These are phyloP conservation scores for Xyrichtys novacula DNA, from an alignment of 2,797 vertebrate genomes.

Conservation along the genomic window DNA sequence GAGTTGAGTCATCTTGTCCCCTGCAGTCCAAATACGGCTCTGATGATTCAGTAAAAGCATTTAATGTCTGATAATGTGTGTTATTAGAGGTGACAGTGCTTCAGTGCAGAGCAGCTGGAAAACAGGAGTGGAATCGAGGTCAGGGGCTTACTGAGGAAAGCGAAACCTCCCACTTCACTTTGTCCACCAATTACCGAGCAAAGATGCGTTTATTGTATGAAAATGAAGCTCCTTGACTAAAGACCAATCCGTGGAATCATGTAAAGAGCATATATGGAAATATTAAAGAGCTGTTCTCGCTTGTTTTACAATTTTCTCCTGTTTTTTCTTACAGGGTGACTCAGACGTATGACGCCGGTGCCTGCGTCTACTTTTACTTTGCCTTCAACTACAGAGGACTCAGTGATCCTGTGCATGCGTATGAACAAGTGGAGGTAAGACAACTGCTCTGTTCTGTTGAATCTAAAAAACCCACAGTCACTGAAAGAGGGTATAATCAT, in stretches of 20 bases:
- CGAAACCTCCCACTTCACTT: slow-evolving; percentile 54
- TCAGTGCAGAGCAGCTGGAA: slow-evolving; percentile 31
- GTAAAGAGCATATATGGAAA: slow-evolving; percentile 16
- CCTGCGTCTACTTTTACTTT: slow-evolving; percentile 99
- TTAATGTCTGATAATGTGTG: slow-evolving; percentile 69
- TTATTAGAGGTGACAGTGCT: slow-evolving; percentile 69
- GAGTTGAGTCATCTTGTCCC: slow-evolving; percentile 28
- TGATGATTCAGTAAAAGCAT: slow-evolving; percentile 59
- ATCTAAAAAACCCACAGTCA: neutral
- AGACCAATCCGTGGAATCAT: slow-evolving; percentile 2
- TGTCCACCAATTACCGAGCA: slow-evolving; percentile 31
- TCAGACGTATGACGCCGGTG: slow-evolving; percentile 96
- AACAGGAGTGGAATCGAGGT: slow-evolving; percentile 62
- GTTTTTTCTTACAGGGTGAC: slow-evolving; percentile 90
- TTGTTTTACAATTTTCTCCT: slow-evolving; percentile 14
- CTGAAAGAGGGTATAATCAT: slow-evolving; percentile 1
- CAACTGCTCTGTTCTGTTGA: neutral
- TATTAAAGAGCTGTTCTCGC: neutral
- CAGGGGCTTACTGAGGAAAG: slow-evolving; percentile 43
- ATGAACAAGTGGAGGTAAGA: slow-evolving; percentile 96
- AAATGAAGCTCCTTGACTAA: slow-evolving; percentile 27
- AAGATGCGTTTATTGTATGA: slow-evolving; percentile 33
- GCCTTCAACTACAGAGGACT: slow-evolving; percentile 99
- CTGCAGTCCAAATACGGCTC: slow-evolving; percentile 35
- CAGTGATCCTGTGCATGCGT: slow-evolving; percentile 92